Evolutionary conservation across 1,140 invertebrate species (phyloP).

Genomic region (Magallana ariakensis): DNA sequence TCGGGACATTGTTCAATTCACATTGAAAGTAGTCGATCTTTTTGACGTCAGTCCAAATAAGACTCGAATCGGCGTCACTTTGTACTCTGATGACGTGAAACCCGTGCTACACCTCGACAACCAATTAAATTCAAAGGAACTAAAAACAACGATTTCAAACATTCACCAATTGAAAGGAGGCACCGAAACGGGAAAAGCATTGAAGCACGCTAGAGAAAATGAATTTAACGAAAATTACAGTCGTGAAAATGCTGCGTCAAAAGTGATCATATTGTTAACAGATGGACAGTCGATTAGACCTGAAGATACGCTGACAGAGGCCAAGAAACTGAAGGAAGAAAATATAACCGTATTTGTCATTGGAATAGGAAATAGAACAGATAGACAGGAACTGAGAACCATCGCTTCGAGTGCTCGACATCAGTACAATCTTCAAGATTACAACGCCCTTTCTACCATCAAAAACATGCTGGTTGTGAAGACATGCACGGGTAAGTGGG

Average conservation of each 20-base stretch:
- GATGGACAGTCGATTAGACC: conserved; percentile 67
- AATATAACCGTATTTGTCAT: conserved; percentile 68
- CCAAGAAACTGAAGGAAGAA: conserved; percentile 52
- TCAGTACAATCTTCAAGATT: conserved; percentile 62
- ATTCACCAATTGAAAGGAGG: conserved; percentile 59
- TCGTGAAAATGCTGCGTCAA: conserved; percentile 53
- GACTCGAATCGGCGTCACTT: conserved; percentile 66
- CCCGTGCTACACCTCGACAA: conserved; percentile 58
- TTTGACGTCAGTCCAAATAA: conserved; percentile 63
- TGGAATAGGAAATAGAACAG: conserved; percentile 64
- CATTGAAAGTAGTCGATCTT: conserved; percentile 65
- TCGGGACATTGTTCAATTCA: conserved; percentile 66
- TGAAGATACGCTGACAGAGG: conserved; percentile 57
- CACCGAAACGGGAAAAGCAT: conserved; percentile 62
- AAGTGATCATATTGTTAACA: conserved; percentile 66
- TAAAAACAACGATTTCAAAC: conserved; percentile 37
- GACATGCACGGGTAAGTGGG: conserved; percentile 47
- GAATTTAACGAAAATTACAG: conserved; percentile 48
- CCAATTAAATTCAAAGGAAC: not conserved
- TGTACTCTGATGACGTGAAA: conserved; percentile 65
- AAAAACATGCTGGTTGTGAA: conserved; percentile 55
- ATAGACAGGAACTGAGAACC: conserved; percentile 63
- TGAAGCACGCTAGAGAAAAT: conserved; percentile 58
- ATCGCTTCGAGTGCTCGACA: conserved; percentile 61
- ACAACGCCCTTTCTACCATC: conserved; percentile 56